Evolutionary conservation across 92 coral and sea anemone species (phyloP).

Genomic region (Blastomussa wellsi): DNA sequence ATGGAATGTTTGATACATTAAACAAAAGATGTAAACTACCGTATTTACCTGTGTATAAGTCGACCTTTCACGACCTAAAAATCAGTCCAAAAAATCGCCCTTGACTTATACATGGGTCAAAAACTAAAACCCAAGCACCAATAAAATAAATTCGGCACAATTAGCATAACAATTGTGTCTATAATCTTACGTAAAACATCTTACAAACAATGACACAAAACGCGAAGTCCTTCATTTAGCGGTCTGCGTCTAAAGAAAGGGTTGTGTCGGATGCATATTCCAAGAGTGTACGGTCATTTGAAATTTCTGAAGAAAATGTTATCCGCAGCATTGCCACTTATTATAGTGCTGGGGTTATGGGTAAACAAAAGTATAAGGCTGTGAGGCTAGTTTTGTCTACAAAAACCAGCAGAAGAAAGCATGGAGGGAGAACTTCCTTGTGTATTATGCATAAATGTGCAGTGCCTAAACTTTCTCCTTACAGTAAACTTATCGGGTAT

Average conservation of each 20-base stretch:
- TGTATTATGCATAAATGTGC: slow-evolving; percentile 44
- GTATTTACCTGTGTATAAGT: too few species aligned
- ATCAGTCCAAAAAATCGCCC: too few species aligned
- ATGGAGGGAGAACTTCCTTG: slow-evolving; percentile 55
- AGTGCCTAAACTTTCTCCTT: slow-evolving; percentile 62
- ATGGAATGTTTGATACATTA: slow-evolving; percentile 67
- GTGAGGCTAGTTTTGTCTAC: slow-evolving; percentile 46
- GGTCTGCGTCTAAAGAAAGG: too few species aligned
- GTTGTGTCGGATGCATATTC: neutral
- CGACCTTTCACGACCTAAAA: too few species aligned
- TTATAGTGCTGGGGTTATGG: slow-evolving; percentile 63
- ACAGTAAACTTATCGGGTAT: slow-evolving; percentile 41
- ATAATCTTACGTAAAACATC: too few species aligned
- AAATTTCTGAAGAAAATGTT: too few species aligned
- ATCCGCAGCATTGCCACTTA: slow-evolving; percentile 54
- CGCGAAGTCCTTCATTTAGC: too few species aligned
- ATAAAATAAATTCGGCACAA: too few species aligned
- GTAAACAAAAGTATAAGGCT: slow-evolving; percentile 57
- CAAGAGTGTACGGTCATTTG: neutral
- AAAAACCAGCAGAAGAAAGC: slow-evolving; percentile 42
- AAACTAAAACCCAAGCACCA: too few species aligned
- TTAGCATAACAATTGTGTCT: too few species aligned
- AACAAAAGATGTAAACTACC: slow-evolving; percentile 56
- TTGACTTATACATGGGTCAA: too few species aligned
- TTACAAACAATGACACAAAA: too few species aligned